Conservation (phyloP, 2,113 vertebrate genomes). For the Rhombomys opimus region DNA sequence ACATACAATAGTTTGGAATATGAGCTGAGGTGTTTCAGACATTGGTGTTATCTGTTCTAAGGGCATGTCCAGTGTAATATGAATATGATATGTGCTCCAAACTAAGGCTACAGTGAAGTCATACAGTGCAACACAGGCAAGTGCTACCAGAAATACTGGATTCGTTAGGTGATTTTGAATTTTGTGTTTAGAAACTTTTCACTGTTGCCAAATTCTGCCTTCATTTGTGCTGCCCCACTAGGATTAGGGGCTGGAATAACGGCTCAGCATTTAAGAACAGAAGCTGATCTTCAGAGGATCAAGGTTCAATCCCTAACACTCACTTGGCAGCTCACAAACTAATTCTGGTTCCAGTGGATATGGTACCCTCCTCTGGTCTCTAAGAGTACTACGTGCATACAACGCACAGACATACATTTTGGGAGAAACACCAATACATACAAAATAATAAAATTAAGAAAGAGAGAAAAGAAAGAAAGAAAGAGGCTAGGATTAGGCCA, state of each 20-base stretch:
- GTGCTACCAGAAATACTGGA: background rate
- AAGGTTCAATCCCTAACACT: background rate
- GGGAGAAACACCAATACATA: background rate
- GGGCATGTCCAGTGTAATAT: background rate
- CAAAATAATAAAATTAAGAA: background rate
- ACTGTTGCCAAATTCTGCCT: background rate
- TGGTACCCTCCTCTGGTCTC: background rate
- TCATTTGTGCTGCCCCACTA: background rate
- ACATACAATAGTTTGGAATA: background rate
- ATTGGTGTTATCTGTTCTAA: background rate
- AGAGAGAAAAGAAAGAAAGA: background rate
- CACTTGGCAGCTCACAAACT: background rate
- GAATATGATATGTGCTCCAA: background rate
- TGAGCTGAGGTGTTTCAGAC: background rate
- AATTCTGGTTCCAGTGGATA: background rate
- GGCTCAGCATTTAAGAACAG: background rate
- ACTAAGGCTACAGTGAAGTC: background rate
- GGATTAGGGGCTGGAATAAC: background rate
- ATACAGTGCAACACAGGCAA: background rate
- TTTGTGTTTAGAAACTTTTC: background rate
- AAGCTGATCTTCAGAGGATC: background rate
- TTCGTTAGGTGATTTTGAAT: background rate
- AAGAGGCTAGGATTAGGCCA: background rate
- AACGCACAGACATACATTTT: background rate
- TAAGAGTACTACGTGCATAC: background rate